Conservation (phyloP, 1,140 invertebrate species). For the Bombus haemorrhoidalis region DNA sequence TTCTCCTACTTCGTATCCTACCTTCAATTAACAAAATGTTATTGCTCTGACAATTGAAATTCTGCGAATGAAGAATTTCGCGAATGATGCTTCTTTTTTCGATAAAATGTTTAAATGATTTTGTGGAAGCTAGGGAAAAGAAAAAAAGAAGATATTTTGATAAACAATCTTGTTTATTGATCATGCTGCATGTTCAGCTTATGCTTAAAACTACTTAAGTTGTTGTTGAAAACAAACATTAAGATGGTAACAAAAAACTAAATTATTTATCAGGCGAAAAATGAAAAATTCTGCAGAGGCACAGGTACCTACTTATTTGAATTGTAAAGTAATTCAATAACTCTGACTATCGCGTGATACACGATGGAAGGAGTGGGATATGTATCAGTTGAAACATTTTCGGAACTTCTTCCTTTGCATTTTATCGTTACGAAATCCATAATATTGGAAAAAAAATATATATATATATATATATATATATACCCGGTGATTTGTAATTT, state of each 20-base stretch:
- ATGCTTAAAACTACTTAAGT: slow-evolving; percentile 7
- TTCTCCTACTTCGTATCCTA: neutral
- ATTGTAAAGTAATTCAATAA: slow-evolving; percentile 28
- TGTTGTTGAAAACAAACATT: slow-evolving; percentile 13
- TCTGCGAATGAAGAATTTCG: no score
- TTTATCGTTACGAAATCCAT: neutral
- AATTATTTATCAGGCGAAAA: neutral
- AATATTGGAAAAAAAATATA: neutral
- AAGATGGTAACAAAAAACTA: neutral
- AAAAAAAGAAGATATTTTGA: neutral
- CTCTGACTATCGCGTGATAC: neutral
- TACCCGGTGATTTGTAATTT: neutral
- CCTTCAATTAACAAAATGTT: neutral
- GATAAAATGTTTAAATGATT: neutral
- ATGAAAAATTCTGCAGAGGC: neutral
- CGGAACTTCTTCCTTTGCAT: neutral
- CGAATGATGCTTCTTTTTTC: neutral
- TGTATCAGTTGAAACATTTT: slow-evolving; percentile 11
- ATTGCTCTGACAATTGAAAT: neutral
- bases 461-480: neutral
- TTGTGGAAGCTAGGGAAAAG: neutral
- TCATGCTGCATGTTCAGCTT: slow-evolving; percentile 38
- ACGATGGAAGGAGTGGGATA: neutral
- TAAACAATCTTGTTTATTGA: slow-evolving; percentile 59
- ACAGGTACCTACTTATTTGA: neutral